Base-by-base conservation (phyloP, 64 coral and sea anemone species). In the Actinia tenebrosa region DNA sequence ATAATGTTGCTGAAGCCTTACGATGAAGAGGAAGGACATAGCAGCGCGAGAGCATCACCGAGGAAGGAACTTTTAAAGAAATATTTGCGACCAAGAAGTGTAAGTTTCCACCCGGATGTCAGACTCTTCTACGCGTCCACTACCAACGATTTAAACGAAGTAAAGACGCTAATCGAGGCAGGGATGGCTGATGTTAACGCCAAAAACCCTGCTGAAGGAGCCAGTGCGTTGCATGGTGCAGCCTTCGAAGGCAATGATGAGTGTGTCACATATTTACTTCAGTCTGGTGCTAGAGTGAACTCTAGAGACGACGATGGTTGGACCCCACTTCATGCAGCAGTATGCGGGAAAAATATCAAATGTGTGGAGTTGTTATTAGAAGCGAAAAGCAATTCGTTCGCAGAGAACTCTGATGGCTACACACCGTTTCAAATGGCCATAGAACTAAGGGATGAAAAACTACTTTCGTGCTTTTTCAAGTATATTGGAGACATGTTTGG, bases 361-460 rank as follows among this genome's bases (percentile, higher is more conserved):
- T 90, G 88, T 45, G 91, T 93, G 16, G 72, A 71, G 16, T 4
- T 97, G 25, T 77, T 97, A 7, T 17, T 88, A 17, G 80, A 90
- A 52, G 88, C 88, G 0, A 82, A 86, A 4, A 88, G 80, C 11
- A 80, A 97, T 46, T 84, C 83, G 6, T 93, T 88, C 60, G 88
- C 91, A 16, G 91, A 93, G 17, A 93, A 84, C 71, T 45, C 27
- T 16, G 94, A 97, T 64, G 91, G 88, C 14, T 88, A 86, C 23
- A 97, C 94, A 8, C 88, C 94, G 16, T 97, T 97, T 71, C 94
- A 97, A 53, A 97, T 97, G 94, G 94, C 94, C 10, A 84, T 97
- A 62, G 94, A 93, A 80, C 86, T 97, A 10, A 86, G 89, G 18
- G 88, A 84, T 61, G 94, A 97, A 42, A 97, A 88, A 85, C 81